These are phyloP conservation scores for Netelia melanura DNA, from an alignment of 2,888 invertebrate genomes.

Conservation along the genomic window DNA sequence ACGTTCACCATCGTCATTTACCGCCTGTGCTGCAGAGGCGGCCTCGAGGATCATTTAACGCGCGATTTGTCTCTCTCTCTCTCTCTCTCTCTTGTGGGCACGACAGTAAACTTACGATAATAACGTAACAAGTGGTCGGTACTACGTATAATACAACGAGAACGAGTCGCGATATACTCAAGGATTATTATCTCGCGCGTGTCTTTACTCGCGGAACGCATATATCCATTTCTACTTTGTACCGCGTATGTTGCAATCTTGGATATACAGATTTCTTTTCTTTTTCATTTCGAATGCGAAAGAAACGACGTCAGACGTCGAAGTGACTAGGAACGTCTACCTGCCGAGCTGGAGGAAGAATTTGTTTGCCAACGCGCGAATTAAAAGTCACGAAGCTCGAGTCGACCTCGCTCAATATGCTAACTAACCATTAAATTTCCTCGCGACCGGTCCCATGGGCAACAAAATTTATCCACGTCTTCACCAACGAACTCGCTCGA, in stretches of 20 bases:
- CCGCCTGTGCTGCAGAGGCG: not conserved
- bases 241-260: conserved; percentile 12
- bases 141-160: conserved; percentile 31
- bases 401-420: conserved; percentile 3
- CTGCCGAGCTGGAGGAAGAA: not conserved
- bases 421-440: conserved; percentile 28
- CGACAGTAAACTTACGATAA: conserved; percentile 27
- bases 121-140: conserved; percentile 57
- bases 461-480: conserved; percentile 11
- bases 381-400: conserved; percentile 28
- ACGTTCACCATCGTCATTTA: conserved; percentile 45
- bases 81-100: conserved; percentile 12
- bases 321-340: not conserved
- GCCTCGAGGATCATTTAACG: conserved; percentile 60
- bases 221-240: conserved; percentile 14
- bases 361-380: not conserved
- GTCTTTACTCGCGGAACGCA: not conserved
- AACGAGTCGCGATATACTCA: conserved; percentile 53
- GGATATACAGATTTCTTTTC: not conserved
- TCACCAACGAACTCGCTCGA: not conserved
- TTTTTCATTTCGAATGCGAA: conserved; percentile 41
- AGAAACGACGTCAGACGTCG: conserved; percentile 46
- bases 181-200: conserved; percentile 45
- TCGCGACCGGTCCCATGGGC: conserved; percentile 29
- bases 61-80: conserved; percentile 42